Base-by-base conservation (phyloP, 2,888 invertebrate genomes). In the Leucozona laternaria region DNA sequence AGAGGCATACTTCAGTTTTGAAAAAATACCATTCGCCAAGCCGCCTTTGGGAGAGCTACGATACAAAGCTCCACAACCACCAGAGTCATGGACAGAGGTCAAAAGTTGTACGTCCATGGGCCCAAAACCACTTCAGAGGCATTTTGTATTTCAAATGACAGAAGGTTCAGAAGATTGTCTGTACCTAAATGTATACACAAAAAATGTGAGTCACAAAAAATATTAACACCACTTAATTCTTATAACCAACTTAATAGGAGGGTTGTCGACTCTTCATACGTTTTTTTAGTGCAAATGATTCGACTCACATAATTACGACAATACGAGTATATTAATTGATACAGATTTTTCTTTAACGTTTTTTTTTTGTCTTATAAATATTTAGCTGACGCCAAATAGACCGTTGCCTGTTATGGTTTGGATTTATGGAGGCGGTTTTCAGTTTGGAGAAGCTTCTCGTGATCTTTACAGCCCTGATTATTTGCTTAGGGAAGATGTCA, bases 161-260 rank as follows among this genome's bases (percentile, higher is more conserved):
- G 91, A 93, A 40, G 94, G 94, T 13, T 91, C 91, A n/a, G 94
- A 94, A 89, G 94, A 94, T 88, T 94, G 94, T 87, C 89, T 94
- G 3, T 93, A 93, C 89, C 90, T 94, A 10, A 94, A 94, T 90
- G 93, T 94, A 17, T 93, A 92, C 50, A 91, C 92, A 2, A 92
- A 92, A 88, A 90, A 92, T 89, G 92, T 92, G 68, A 89, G 91
- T 11, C n/a, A n/a, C n/a, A n/a, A n/a, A n/a, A n/a, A n/a, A n/a
- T n/a, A n/a, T n/a, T n/a, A n/a, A n/a, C n/a, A n/a, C n/a, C n/a
- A n/a, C n/a, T n/a, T n/a, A n/a, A n/a, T n/a, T n/a, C n/a, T n/a
- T n/a, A n/a, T n/a, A n/a, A n/a, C n/a, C n/a, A n/a, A n/a, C n/a
- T n/a, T n/a, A n/a, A n/a, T n/a, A n/a, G n/a, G n/a, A n/a, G n/a